Conservation (phyloP, 2,797 vertebrate genomes). For the Danio choprae region DNA sequence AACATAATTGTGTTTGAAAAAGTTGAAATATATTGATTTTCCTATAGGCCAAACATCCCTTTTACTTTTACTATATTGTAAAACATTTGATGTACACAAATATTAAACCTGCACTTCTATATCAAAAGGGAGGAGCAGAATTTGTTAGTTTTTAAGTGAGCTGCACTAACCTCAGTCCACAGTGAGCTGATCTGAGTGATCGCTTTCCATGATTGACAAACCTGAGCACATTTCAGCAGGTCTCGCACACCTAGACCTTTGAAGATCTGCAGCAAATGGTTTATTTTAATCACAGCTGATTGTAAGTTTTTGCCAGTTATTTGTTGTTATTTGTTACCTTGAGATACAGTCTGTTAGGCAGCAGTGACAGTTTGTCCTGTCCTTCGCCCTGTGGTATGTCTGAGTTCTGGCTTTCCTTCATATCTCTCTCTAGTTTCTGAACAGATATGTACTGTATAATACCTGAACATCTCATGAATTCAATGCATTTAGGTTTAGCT, state of each 20-base stretch:
- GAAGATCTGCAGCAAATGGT: conserved; percentile 70
- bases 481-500: neutral
- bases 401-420: conserved; percentile 54
- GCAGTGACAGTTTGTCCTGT: conserved; percentile 67
- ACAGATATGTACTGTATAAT: conserved; percentile 35
- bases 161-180: conserved; percentile 76
- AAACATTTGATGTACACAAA: too few species aligned
- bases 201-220: conserved; percentile 73
- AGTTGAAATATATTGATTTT: too few species aligned
- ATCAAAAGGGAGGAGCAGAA: neutral
- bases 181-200: conserved; percentile 67
- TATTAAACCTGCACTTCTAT: too few species aligned
- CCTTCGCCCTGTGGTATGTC: conserved; percentile 56
- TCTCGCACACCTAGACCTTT: conserved; percentile 70
- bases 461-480: neutral
- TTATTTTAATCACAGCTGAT: conserved; percentile 22
- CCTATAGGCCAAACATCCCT: too few species aligned
- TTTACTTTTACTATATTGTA: too few species aligned
- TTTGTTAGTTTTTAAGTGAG: neutral
- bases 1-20: too few species aligned
- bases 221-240: conserved; percentile 71
- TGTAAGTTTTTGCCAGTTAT: neutral
- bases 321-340: conserved; percentile 68
- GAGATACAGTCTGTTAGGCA: conserved; percentile 72
- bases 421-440: conserved; percentile 66